Evolutionary conservation across 2,797 vertebrate species (phyloP), one percentile per base, ranked within the genome.

Genomic region (Oreortyx pictus): DNA sequence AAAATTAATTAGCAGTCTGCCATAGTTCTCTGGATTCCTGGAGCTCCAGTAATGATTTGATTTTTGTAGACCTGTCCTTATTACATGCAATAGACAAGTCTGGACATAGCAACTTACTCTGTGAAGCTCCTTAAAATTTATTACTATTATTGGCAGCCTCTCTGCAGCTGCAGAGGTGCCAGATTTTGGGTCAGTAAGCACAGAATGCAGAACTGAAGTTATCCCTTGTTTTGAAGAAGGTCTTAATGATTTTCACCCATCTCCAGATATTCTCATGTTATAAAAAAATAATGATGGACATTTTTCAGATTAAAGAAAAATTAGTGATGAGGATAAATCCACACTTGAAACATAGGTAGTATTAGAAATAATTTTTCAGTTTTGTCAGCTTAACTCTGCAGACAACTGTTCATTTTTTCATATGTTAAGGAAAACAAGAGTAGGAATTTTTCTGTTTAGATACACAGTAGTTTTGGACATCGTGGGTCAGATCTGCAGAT

Each of bases 1-100:
- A 95, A 97, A 97, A 97, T 97, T 97, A 98, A 98, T 98, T 97
- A 98, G 93, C 96, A 97, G 93, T 93, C 96, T 94, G 87, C 75
- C 87, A 76, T 70, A 95, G 86, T 82, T 94, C 70, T 94, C 94
- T 93, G 89, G 93, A 56, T 91, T 97, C 97, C 97, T 82, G 94
- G 67, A 84, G 97, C 81, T 96, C 82, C 88, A 84, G 47, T 97
- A 97, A 97, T 97, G 82, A 95, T 80, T 97, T 97, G 93, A 93
- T 95, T 97, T 97, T 83, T 94, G 74, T 93, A 83, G 94, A 94
- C 95, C 68, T 88, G 78, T 95, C 47, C 67, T 94, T 96, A 94
- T 95, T 96, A 81, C 70, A 86, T 25, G 24, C 94, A 93, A 95
- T 78, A 94, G 96, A 93, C 97, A 97, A 97, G 97, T 91, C 96